A percentile compares a stretch with the other conserved stretches of the same genome.
phyloP scores from a whole-genome alignment of 2,113 vertebrate species.

The Elgaria multicarinata region DNA sequence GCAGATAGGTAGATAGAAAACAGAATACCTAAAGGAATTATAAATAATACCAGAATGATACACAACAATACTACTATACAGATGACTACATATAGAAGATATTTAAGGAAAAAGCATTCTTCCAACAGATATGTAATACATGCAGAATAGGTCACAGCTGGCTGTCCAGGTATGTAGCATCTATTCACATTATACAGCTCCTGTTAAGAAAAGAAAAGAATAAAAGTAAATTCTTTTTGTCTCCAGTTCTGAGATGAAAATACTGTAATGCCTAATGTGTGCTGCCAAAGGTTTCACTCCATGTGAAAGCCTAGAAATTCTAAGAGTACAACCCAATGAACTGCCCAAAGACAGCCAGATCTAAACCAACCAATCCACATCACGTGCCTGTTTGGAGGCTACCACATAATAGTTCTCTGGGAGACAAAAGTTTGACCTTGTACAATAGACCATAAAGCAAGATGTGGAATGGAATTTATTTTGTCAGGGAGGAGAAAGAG shows the following conservation, averaged over 20 bases:
- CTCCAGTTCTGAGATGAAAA: too few species aligned
- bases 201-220: neutral
- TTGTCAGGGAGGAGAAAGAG: neutral
- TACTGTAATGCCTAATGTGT: too few species aligned
- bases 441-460: neutral
- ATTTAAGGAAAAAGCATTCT: conserved; percentile 77
- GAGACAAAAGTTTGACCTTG: neutral
- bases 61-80: conserved; percentile 81
- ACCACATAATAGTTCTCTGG: neutral
- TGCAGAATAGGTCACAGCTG: conserved; percentile 58
- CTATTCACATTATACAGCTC: conserved; percentile 69
- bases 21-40: conserved; percentile 80
- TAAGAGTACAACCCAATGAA: neutral
- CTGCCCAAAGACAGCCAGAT: neutral
- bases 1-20: conserved; percentile 85
- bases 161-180: conserved; percentile 70
- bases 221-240: neutral
- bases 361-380: neutral
- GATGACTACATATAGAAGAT: conserved; percentile 79
- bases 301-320: neutral
- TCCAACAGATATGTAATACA: conserved; percentile 72
- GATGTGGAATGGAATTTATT: neutral
- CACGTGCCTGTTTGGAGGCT: neutral
- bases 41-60: conserved; percentile 81
- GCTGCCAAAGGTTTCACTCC: neutral